phyloP scores from a whole-genome alignment of 2,797 vertebrate species.

The Pantherophis alleghaniensis region DNA sequence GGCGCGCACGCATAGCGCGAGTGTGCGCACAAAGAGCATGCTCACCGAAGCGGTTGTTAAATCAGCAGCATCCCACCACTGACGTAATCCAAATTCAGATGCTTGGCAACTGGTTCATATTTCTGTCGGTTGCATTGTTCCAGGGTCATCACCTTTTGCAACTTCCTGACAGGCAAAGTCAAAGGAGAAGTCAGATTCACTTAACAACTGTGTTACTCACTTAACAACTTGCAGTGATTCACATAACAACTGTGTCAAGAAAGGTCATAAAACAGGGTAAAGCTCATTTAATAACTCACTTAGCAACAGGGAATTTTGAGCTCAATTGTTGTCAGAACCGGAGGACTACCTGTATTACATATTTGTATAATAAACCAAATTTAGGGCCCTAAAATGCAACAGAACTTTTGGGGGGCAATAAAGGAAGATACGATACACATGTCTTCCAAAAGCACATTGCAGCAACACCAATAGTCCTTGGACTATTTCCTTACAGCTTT shows the following conservation, averaged over 20 bases:
- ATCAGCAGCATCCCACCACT: too few relatives aligned
- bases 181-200: not conserved
- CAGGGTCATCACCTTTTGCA: not conserved
- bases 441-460: not conserved
- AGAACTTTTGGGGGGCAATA: not conserved
- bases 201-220: not conserved
- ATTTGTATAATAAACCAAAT: not conserved
- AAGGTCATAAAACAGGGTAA: not conserved
- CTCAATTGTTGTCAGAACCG: not conserved
- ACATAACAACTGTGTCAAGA: not conserved
- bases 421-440: not conserved
- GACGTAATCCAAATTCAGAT: too few relatives aligned
- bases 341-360: not conserved
- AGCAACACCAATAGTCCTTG: fast-evolving
- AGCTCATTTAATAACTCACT: not conserved
- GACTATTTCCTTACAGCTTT: slow-evolving; percentile 10
- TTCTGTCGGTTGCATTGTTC: not conserved
- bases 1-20: too few relatives aligned
- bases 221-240: not conserved
- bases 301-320: not conserved
- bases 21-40: too few relatives aligned
- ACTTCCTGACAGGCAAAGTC: not conserved
- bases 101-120: not conserved
- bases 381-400: not conserved
- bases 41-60: too few relatives aligned